Percentiles rank a stretch among this genome's conserved stretches.
Conservation (phyloP, 23 tunicate species). For the Corella eumyota region DNA sequence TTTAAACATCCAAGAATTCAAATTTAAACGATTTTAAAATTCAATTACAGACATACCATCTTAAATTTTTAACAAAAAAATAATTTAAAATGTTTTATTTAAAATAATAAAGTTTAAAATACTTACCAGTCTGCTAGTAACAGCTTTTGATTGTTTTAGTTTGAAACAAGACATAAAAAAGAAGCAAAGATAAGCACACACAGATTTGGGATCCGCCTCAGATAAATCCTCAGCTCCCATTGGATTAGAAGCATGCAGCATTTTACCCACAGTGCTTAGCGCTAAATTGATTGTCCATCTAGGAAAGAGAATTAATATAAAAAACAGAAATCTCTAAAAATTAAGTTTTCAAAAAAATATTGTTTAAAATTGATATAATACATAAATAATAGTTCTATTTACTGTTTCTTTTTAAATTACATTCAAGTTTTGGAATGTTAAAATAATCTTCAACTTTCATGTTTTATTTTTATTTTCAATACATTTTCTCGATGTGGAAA, state of each 20-base stretch:
- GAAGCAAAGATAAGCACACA: conserved; percentile 63
- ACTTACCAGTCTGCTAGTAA: conserved; percentile 54
- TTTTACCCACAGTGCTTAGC: conserved; percentile 44
- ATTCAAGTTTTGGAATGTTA: too few species aligned
- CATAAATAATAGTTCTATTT: background rate
- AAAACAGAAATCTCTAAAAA: background rate
- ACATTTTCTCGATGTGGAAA: too few species aligned
- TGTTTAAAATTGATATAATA: background rate
- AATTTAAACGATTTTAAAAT: too few species aligned
- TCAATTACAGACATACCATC: too few species aligned
- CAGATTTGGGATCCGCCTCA: conserved; percentile 69
- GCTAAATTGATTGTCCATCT: conserved; percentile 90
- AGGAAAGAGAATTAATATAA: background rate
- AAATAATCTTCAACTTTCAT: too few species aligned
- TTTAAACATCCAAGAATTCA: too few species aligned
- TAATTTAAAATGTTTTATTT: too few species aligned
- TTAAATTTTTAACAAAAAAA: too few species aligned
- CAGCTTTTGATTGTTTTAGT: conserved; percentile 68
- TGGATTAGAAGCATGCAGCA: conserved; percentile 65
- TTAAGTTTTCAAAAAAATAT: background rate
- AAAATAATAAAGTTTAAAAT: too few species aligned
- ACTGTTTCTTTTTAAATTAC: background rate
- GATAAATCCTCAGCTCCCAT: conserved; percentile 66
- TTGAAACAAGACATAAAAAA: conserved; percentile 67
- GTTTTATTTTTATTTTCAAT: too few species aligned